Conservation (phyloP, 2,888 invertebrate genomes). For the Zaprionus bogoriensis region DNA sequence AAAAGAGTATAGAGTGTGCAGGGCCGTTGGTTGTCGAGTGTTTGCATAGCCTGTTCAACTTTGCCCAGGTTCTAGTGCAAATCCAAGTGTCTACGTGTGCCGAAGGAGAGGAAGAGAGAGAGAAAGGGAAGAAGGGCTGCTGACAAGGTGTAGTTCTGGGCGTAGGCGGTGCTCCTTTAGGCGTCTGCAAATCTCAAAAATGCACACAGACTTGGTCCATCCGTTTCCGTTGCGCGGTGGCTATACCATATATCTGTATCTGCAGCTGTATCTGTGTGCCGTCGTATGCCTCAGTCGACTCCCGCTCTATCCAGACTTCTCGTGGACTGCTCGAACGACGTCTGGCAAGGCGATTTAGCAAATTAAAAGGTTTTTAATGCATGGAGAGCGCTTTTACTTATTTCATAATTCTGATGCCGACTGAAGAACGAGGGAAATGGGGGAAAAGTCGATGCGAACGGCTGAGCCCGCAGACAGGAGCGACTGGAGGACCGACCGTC, state of each 20-base stretch:
- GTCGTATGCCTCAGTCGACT: neutral
- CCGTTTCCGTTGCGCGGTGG: constrained; percentile 59
- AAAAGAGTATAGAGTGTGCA: neutral
- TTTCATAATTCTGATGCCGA: constrained; percentile 77
- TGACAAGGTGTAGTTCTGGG: constrained; percentile 12
- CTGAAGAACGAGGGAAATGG: no score
- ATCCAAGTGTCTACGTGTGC: constrained; percentile 50
- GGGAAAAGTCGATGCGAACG: constrained; percentile 11
- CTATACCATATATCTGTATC: constrained; percentile 29
- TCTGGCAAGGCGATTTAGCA: constrained; percentile 82
- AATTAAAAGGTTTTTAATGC: constrained; percentile 83
- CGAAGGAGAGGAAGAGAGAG: neutral
- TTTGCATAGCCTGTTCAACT: constrained; percentile 69
- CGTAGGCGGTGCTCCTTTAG: constrained; percentile 61
- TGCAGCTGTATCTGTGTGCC: constrained; percentile 11
- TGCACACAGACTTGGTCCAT: constrained; percentile 70
- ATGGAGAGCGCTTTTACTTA: constrained; percentile 80
- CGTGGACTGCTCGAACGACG: constrained; percentile 46
- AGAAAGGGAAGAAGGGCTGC: neutral
- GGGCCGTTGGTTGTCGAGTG: constrained; percentile 53
- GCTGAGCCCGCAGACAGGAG: constrained; percentile 13
- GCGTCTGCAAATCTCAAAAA: constrained; percentile 78
- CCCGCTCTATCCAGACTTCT: neutral
- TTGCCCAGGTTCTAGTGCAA: constrained; percentile 45
- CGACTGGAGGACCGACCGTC: neutral